Conservation (phyloP, 1,140 invertebrate species). For the Procambarus virginalis region DNA sequence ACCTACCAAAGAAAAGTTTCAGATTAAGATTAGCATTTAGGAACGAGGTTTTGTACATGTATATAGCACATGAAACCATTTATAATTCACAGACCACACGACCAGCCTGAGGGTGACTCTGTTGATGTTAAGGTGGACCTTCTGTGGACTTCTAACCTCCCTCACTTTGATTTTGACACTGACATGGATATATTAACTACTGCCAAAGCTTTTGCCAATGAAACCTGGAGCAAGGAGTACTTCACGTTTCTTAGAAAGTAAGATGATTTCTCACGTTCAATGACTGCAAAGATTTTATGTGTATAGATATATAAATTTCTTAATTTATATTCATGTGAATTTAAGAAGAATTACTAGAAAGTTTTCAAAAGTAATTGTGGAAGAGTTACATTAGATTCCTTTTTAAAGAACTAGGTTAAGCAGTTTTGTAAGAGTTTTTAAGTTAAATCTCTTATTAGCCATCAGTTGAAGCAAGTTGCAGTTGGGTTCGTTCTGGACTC, state of each 20-base stretch:
- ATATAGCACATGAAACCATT: too few relatives aligned
- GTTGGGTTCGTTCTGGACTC: neutral
- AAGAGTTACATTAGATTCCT: too few relatives aligned
- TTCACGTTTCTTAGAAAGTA: constrained; percentile 34
- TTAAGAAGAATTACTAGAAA: neutral
- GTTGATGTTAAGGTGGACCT: constrained; percentile 26
- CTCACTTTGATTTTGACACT: constrained; percentile 76
- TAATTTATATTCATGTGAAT: neutral
- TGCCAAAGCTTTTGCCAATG: constrained; percentile 78
- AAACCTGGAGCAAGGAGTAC: constrained; percentile 37
- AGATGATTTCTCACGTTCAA: neutral
- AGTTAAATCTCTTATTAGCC: too few relatives aligned
- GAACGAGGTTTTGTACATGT: too few relatives aligned
- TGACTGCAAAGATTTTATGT: neutral
- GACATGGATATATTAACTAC: constrained; percentile 79
- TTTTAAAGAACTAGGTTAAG: too few relatives aligned
- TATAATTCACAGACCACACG: neutral
- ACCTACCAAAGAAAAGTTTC: too few relatives aligned
- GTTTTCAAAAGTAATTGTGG: neutral
- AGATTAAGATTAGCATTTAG: too few relatives aligned
- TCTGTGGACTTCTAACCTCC: constrained; percentile 18
- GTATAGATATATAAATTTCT: neutral
- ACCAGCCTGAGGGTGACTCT: neutral
- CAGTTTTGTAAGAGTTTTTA: too few relatives aligned
- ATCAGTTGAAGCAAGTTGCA: too few relatives aligned